phyloP scores from a whole-genome alignment of 2,888 invertebrate species.

The Isotomurus palustris region DNA sequence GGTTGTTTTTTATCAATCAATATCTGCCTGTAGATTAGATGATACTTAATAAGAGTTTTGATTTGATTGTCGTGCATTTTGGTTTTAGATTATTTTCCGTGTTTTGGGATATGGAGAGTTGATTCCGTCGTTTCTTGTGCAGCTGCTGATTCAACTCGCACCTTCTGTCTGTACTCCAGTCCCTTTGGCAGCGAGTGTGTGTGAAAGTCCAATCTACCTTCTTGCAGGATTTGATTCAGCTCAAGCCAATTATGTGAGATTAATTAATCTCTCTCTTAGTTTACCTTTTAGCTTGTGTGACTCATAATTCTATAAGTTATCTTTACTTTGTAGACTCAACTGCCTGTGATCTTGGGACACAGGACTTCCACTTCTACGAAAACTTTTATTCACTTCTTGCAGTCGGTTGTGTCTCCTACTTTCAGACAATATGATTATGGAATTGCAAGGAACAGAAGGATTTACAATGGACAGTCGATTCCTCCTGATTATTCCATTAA shows the following conservation, averaged over 20 bases:
- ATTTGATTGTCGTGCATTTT: neutral
- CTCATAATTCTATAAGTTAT: neutral
- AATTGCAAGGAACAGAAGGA: conserved; percentile 10
- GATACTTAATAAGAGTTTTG: neutral
- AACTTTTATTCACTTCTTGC: conserved; percentile 24
- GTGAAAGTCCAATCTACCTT: conserved; percentile 29
- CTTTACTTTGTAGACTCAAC: conserved; percentile 13
- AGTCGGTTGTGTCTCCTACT: conserved; percentile 18
- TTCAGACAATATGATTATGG: conserved; percentile 31
- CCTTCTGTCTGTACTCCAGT: conserved; percentile 25
- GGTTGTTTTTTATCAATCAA: neutral
- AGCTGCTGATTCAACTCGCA: conserved; percentile 20
- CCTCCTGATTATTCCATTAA: conserved; percentile 29
- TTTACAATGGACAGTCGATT: conserved; percentile 17
- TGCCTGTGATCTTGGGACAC: conserved; percentile 28
- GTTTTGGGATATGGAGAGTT: conserved; percentile 25
- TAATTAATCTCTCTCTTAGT: too few species aligned
- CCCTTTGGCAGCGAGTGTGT: conserved; percentile 14
- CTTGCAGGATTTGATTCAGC: conserved; percentile 25
- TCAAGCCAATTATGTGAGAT: conserved; percentile 22
- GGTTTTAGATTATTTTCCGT: conserved; percentile 16
- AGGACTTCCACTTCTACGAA: conserved; percentile 7
- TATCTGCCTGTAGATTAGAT: neutral
- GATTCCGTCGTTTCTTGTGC: conserved; percentile 19
- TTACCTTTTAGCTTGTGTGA: too few species aligned